phyloP scores from a whole-genome alignment of 2,113 vertebrate species.

The Anser cygnoides region DNA sequence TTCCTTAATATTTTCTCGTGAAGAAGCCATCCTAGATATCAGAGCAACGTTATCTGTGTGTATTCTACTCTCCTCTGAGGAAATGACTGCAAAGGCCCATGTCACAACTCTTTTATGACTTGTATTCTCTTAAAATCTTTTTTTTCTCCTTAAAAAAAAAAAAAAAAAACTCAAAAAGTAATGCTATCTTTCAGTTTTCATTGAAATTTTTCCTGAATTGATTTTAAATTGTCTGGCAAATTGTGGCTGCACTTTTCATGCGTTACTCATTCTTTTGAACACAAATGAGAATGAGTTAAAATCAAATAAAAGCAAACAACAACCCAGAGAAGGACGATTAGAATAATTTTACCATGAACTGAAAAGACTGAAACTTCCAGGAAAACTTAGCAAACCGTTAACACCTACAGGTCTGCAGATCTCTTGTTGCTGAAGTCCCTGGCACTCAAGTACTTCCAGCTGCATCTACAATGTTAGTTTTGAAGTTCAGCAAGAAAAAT shows the following conservation, averaged over 20 bases:
- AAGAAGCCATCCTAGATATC: not conserved
- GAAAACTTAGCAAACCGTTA: not conserved
- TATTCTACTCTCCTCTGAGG: not conserved
- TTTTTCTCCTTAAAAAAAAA: not conserved
- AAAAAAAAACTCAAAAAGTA: not conserved
- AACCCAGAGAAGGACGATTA: not conserved
- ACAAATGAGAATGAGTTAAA: not conserved
- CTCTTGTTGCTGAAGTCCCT: not conserved
- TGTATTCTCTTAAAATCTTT: not conserved
- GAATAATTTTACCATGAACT: not conserved
- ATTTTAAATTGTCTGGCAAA: not conserved
- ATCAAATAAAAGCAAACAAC: not conserved
- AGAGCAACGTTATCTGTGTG: not conserved
- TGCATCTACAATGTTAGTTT: not conserved
- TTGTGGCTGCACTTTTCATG: rapidly evolving
- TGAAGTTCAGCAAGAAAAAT: not conserved
- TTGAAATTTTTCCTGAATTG: not conserved
- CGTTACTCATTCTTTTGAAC: not conserved
- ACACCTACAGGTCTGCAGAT: not conserved
- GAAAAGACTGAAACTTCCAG: not conserved
- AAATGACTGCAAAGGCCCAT: not conserved
- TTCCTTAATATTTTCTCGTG: not conserved
- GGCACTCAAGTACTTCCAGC: not conserved
- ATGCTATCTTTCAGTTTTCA: not conserved
- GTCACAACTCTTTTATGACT: not conserved